Percentiles rank a stretch among this genome's conserved stretches.
These are phyloP conservation scores for Pocillopora damicornis DNA, from an alignment of 64 coral and sea anemone genomes.

Conservation along the genomic window DNA sequence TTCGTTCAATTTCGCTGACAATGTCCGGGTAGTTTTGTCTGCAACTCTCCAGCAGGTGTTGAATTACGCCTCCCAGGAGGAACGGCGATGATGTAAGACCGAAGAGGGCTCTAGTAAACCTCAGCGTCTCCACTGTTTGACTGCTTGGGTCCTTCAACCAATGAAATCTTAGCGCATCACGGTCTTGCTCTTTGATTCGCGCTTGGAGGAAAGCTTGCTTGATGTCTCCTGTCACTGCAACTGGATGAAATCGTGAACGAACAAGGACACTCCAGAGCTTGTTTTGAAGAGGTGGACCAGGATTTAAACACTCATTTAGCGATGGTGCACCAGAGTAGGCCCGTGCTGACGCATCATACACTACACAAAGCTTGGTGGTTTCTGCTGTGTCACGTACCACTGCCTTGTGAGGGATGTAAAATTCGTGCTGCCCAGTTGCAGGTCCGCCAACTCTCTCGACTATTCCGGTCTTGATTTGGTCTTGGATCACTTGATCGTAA, in stretches of 20 bases:
- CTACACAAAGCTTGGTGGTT: too few species aligned
- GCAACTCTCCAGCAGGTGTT: conserved; percentile 3
- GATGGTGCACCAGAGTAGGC: conserved; percentile 35
- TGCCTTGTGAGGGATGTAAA: conserved; percentile 50
- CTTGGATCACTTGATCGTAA: conserved; percentile 48
- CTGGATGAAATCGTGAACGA: conserved; percentile 29
- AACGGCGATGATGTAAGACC: background rate
- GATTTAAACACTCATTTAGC: conserved; percentile 50
- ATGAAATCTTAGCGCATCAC: conserved; percentile 5
- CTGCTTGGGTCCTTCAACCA: conserved; percentile 9
- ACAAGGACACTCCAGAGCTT: conserved; percentile 23
- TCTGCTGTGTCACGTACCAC: conserved; percentile 27
- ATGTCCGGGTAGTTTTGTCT: conserved; percentile 12
- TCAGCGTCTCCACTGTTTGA: conserved; percentile 19
- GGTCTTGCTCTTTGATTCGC: conserved; percentile 7
- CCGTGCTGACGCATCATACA: background rate
- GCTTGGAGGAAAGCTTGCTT: conserved; percentile 17
- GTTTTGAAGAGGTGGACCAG: conserved; percentile 54
- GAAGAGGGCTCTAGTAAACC: conserved; percentile 16
- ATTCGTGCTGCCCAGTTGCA: background rate
- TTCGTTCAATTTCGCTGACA: conserved; percentile 35
- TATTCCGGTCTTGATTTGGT: conserved; percentile 42
- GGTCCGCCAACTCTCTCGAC: conserved; percentile 23
- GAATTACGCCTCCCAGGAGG: background rate
- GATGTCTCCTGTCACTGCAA: conserved; percentile 31